Evolutionary conservation across 2,888 invertebrate genomes (phyloP).

Genomic region (Standfussiana lucernea): DNA sequence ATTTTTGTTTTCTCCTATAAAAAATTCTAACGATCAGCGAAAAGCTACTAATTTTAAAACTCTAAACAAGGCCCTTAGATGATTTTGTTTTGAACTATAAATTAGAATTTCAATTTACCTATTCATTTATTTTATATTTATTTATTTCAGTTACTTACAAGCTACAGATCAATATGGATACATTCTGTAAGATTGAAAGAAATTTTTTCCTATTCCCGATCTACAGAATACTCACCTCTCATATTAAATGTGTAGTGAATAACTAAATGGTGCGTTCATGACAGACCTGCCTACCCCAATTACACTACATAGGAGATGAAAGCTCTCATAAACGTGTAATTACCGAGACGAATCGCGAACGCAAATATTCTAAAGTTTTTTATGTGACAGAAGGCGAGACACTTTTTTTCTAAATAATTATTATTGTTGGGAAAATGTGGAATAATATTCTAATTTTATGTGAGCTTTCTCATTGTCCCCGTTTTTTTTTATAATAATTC

Average conservation of each 20-base stretch:
- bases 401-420: not conserved
- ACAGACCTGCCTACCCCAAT: conserved; percentile 72
- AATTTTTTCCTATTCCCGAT: not conserved
- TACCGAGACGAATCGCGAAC: conserved; percentile 54
- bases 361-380: conserved; percentile 5
- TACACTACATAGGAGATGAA: conserved; percentile 71
- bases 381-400: not conserved
- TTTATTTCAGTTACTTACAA: not conserved
- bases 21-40: not conserved
- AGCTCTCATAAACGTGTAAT: conserved; percentile 67
- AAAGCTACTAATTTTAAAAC: not conserved
- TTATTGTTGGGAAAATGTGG: not conserved
- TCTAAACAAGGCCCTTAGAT: not conserved
- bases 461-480: conserved; percentile 34
- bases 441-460: conserved; percentile 13
- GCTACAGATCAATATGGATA: not conserved
- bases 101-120: not conserved
- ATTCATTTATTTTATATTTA: not conserved
- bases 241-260: conserved; percentile 64
- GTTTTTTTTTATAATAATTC: conserved; percentile 2
- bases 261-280: conserved; percentile 66
- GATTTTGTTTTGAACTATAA: not conserved
- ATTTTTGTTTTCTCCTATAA: not conserved
- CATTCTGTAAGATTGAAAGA: not conserved
- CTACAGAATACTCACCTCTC: conserved; percentile 31